Evolutionary conservation across 2,113 vertebrate species (phyloP).

Genomic region (Argyrosomus japonicus): DNA sequence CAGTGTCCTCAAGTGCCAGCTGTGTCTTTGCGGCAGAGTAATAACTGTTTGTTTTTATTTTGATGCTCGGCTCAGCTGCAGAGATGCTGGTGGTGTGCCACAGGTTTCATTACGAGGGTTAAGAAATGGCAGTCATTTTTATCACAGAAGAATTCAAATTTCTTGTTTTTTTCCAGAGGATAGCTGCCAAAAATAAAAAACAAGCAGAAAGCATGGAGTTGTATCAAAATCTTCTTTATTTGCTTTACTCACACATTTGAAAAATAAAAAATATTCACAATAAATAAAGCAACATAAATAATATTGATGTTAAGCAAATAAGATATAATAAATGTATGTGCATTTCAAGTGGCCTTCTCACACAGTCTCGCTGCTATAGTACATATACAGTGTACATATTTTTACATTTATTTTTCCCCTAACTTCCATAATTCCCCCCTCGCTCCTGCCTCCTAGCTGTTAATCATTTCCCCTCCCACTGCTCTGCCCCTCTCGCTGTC

Average conservation of each 20-base stretch:
- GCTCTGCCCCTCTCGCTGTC: not conserved
- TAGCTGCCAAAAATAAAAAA: not conserved
- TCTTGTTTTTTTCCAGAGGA: not conserved
- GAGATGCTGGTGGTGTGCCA: too few relatives aligned
- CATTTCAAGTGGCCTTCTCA: constrained; percentile 45
- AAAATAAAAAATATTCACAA: constrained; percentile 29
- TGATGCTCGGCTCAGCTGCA: not conserved
- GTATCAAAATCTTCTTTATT: constrained; percentile 71
- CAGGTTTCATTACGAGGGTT: too few relatives aligned
- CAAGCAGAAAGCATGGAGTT: constrained; percentile 4
- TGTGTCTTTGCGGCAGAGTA: constrained; percentile 32
- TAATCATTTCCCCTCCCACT: constrained; percentile 7
- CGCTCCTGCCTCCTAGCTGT: not conserved
- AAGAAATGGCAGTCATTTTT: not conserved
- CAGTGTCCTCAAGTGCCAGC: constrained; percentile 44
- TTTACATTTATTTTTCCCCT: not conserved
- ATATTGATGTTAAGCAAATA: constrained; percentile 28
- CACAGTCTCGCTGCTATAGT: constrained; percentile 57
- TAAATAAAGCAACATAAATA: constrained; percentile 75
- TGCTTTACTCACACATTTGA: constrained; percentile 16
- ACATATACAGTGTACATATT: constrained; percentile 13
- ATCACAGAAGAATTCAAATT: not conserved
- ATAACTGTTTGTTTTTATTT: constrained; percentile 17
- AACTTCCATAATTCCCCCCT: too few relatives aligned
- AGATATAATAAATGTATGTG: constrained; percentile 22